A percentile compares a stretch with the other conserved stretches of the same genome.
Evolutionary conservation across 2,888 invertebrate genomes (phyloP).

Genomic region (Listrodromus nycthemerus): DNA sequence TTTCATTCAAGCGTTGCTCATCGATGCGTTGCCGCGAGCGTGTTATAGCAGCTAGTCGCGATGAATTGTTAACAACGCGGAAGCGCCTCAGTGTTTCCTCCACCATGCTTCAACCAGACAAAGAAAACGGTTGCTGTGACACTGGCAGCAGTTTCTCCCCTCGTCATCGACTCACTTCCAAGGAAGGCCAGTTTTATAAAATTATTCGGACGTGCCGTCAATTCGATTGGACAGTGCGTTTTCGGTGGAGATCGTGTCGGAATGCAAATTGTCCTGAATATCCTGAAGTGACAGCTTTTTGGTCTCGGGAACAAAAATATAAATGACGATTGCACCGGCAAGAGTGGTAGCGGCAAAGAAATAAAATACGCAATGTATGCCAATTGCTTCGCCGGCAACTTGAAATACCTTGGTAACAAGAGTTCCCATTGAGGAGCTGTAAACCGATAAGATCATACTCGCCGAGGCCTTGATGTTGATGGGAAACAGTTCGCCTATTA

Average conservation of each 20-base stretch:
- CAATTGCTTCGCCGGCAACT: constrained; percentile 12
- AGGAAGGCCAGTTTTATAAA: background rate
- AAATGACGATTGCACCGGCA: background rate
- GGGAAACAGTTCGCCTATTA: constrained; percentile 70
- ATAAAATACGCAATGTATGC: constrained; percentile 63
- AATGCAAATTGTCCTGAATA: constrained; percentile 62
- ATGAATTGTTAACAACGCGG: background rate
- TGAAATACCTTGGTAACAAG: constrained; percentile 56
- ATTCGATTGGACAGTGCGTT: background rate
- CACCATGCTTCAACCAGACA: background rate
- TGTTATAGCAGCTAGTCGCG: too few relatives aligned
- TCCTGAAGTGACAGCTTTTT: constrained; percentile 62
- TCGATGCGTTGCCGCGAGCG: too few relatives aligned
- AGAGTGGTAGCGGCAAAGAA: constrained; percentile 48
- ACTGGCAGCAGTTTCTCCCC: background rate
- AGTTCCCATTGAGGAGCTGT: constrained; percentile 49
- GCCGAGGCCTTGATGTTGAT: constrained; percentile 68
- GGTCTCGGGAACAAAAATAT: constrained; percentile 70
- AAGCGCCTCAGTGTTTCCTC: background rate
- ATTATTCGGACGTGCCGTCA: background rate
- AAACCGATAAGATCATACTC: constrained; percentile 39
- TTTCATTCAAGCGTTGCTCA: too few relatives aligned
- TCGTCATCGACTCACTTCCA: background rate
- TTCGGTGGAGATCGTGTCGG: background rate
- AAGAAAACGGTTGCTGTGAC: constrained; percentile 1